These are phyloP conservation scores for Neuroscelio doddi DNA, from an alignment of 2,888 invertebrate species.

Conservation along the genomic window DNA sequence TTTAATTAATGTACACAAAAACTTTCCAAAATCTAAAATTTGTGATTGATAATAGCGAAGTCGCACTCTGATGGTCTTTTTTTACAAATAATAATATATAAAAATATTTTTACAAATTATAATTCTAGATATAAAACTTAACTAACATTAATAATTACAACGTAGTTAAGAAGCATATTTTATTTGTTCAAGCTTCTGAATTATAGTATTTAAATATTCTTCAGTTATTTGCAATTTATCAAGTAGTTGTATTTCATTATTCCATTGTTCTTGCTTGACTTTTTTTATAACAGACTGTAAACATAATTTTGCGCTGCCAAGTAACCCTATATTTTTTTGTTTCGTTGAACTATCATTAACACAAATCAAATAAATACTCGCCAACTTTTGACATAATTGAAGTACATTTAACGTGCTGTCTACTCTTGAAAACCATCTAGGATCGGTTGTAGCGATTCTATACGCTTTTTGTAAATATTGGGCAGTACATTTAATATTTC, in stretches of 20 bases:
- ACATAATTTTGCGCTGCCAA: constrained; percentile 65
- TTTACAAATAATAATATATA: too few species aligned
- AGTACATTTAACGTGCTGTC: constrained; percentile 77
- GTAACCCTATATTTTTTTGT: constrained; percentile 61
- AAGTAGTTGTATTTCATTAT: constrained; percentile 60
- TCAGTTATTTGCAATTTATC: constrained; percentile 62
- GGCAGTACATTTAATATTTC: constrained; percentile 67
- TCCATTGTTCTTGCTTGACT: constrained; percentile 69
- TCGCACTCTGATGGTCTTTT: too few species aligned
- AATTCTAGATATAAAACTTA: too few species aligned
- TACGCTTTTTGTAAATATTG: constrained; percentile 87
- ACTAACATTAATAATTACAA: too few species aligned
- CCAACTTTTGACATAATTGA: constrained; percentile 75
- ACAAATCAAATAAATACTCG: constrained; percentile 76
- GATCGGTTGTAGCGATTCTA: constrained; percentile 80
- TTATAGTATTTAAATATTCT: constrained; percentile 56
- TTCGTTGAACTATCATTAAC: constrained; percentile 71
- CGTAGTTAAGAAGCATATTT: too few species aligned
- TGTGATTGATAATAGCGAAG: too few species aligned
- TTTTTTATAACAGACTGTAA: constrained; percentile 68
- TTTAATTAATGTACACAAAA: too few species aligned
- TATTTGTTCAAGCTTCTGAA: constrained; percentile 54
- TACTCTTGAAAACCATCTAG: constrained; percentile 77
- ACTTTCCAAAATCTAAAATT: too few species aligned
- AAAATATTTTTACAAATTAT: too few species aligned